Conservation (phyloP, 2,888 invertebrate genomes). For the Lithophane leautieri region DNA sequence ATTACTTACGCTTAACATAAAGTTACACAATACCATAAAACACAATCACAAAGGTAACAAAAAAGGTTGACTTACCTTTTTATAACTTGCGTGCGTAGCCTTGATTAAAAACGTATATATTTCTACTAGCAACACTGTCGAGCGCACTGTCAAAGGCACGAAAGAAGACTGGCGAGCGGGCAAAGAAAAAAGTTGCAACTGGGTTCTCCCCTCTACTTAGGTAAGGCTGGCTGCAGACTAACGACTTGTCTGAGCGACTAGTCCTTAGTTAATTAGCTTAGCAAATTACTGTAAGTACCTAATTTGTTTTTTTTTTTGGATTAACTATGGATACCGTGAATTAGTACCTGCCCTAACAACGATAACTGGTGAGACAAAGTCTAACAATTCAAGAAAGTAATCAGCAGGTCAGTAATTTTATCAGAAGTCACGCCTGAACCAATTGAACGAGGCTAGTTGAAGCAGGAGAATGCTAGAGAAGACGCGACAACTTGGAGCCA, state of each 20-base stretch:
- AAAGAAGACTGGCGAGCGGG: slow-evolving; percentile 34
- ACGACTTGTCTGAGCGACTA: slow-evolving; percentile 13
- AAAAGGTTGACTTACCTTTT: slow-evolving; percentile 49
- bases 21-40: slow-evolving; percentile 19
- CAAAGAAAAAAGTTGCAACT: slow-evolving; percentile 31
- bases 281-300: too few relatives aligned
- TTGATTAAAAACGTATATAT: slow-evolving; percentile 39
- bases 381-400: not conserved
- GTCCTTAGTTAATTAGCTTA: too few relatives aligned
- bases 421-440: too few relatives aligned
- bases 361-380: too few relatives aligned
- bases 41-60: slow-evolving; percentile 23
- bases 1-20: not conserved
- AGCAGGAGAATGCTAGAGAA: too few relatives aligned
- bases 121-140: slow-evolving; percentile 31
- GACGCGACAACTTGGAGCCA: too few relatives aligned
- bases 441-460: too few relatives aligned
- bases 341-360: too few relatives aligned
- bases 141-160: slow-evolving; percentile 26
- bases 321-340: too few relatives aligned
- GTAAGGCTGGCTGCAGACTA: slow-evolving; percentile 37
- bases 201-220: slow-evolving; percentile 46
- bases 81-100: slow-evolving; percentile 34
- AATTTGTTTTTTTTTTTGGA: too few relatives aligned
- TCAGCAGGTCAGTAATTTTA: not conserved